Evolutionary conservation across 1,140 invertebrate species (phyloP).

Genomic region (Diplogasteroides magnus): DNA sequence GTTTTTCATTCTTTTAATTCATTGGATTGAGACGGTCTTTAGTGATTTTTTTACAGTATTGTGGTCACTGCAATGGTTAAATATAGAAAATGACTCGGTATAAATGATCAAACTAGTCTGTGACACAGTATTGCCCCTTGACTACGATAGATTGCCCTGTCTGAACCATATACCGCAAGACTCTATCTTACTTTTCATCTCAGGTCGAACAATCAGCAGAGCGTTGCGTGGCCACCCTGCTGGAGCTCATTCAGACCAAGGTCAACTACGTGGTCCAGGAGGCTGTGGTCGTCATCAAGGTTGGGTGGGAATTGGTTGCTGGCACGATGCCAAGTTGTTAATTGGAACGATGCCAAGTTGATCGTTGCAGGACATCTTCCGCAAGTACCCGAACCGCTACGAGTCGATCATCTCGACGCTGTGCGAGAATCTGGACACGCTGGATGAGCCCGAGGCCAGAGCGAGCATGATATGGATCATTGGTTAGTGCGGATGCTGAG

Average conservation of each 20-base stretch:
- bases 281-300: constrained; percentile 97
- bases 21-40: too few relatives aligned
- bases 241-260: constrained; percentile 99
- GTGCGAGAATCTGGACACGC: constrained; percentile 95
- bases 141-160: too few relatives aligned
- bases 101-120: too few relatives aligned
- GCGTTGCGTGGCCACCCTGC: constrained; percentile 89
- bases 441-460: constrained; percentile 96
- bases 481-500: too few relatives aligned
- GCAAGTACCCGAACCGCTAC: constrained; percentile 99
- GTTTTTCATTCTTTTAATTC: background rate
- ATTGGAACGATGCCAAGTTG: background rate
- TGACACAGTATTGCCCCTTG: too few relatives aligned
- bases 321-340: background rate
- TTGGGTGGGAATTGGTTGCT: constrained; percentile 18
- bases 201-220: constrained; percentile 88
- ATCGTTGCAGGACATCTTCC: constrained; percentile 77
- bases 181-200: background rate
- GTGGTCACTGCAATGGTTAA: too few relatives aligned
- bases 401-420: constrained; percentile 98
- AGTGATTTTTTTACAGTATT: too few relatives aligned
- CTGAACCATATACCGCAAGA: constrained; percentile 3
- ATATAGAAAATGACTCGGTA: too few relatives aligned
- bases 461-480: constrained; percentile 99
- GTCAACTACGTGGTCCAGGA: constrained; percentile 99